Evolutionary conservation across 64 coral and sea anemone genomes (phyloP).

Genomic region (Platygyra sinensis): DNA sequence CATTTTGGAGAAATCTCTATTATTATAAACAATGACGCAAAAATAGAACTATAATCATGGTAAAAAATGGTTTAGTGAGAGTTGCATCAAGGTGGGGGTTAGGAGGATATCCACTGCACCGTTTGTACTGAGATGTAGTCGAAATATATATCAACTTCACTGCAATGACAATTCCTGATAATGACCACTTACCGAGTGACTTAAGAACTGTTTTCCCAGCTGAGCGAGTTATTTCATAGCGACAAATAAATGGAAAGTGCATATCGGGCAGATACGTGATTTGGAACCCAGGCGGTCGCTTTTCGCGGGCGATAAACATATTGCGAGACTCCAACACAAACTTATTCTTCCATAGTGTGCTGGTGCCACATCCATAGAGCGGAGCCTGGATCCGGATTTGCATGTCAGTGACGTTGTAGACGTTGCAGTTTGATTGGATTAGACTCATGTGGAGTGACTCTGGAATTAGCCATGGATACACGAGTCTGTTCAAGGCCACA

Average conservation of each 20-base stretch:
- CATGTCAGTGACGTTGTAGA: conserved; percentile 1
- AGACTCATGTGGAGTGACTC: neutral
- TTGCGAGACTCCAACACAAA: conserved; percentile 15
- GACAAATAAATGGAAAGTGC: conserved; percentile 1
- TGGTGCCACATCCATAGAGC: conserved; percentile 3
- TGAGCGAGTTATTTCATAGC: conserved; percentile 1
- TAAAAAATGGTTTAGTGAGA: too few relatives aligned
- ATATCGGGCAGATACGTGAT: conserved; percentile 20
- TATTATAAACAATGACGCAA: too few relatives aligned
- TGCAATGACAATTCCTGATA: neutral
- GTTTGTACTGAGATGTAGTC: too few relatives aligned
- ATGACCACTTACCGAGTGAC: conserved; percentile 1
- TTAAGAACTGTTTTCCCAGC: neutral
- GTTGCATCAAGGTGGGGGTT: too few relatives aligned
- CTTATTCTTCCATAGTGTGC: neutral
- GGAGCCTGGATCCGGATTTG: neutral
- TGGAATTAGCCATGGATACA: conserved; percentile 27
- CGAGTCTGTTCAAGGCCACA: conserved; percentile 12
- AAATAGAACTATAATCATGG: too few relatives aligned
- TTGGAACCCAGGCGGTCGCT: neutral
- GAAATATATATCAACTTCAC: too few relatives aligned
- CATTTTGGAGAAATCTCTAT: too few relatives aligned
- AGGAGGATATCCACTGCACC: too few relatives aligned
- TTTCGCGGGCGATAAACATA: neutral
- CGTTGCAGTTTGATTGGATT: conserved; percentile 4